Base-by-base conservation (phyloP, 2,888 invertebrate genomes). In the Tethea ocularis region DNA sequence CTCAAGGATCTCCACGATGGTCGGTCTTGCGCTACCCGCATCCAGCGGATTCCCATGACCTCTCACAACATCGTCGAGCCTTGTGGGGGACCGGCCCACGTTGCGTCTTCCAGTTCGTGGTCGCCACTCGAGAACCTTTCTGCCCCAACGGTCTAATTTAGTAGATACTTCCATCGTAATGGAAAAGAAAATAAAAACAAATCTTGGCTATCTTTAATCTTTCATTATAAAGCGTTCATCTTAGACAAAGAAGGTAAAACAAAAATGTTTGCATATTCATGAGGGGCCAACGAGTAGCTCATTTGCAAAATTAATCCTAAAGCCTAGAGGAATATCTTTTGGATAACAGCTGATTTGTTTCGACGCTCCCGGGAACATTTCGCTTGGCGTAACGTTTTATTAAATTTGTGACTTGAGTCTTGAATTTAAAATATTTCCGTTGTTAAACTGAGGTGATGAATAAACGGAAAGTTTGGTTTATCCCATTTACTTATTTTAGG, bases 291-390 rank as follows among this genome's bases (percentile, higher is more conserved):
- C 67, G 68, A 68, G 67, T 62, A 66, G 59, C 79, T 82, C 77
- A 83, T 83, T 84, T 78, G 79, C 79, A 77, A 82, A 78, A 82
- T 82, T 80, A 80, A 84, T 79, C 72, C 73, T 52, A 59, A 74
- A 77, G 69, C 70, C 74, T 72, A 38, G 62, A 55, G 62, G 58
- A 57, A 71, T 61, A 61, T 58, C 56, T 58, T 58, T 55, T 54
- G 61, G 59, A 60, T 71, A 69, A 67, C 74, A 76, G 69, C 68
- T 75, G 74, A 76, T 77, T 75, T 70, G 67, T 69, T 66, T 61
- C 51, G 58, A 52, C 61, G 60, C 52, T 41, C 55, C 33, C 55
- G 26, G 52, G 56, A 36, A 59, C 56, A 57, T 62, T 58, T 58
- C 67, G 62, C 52, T 41, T 29, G 10, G 26, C 26, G 26, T 15